A percentile compares a stretch with the other conserved stretches of the same genome.
phyloP scores from a whole-genome alignment of 1,140 invertebrate species.

The Aphelinus atriplicis region DNA sequence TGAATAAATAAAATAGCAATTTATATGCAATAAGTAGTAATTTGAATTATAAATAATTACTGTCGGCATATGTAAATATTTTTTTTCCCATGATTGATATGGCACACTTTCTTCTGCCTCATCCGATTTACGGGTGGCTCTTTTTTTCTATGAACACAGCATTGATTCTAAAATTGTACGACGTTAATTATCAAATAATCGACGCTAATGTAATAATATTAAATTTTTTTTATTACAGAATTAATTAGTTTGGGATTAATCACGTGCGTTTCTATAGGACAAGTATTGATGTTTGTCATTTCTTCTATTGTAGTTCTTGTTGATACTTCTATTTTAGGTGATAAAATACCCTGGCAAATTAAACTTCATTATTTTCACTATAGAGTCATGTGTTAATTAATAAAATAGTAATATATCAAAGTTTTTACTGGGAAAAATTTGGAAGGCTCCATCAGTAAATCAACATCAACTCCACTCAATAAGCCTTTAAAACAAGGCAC shows the following conservation, averaged over 20 bases:
- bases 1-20: background rate
- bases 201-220: conserved; percentile 37
- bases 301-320: conserved; percentile 69
- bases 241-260: conserved; percentile 63
- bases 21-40: background rate
- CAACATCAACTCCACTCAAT: conserved; percentile 68
- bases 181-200: conserved; percentile 1
- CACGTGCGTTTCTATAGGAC: conserved; percentile 39
- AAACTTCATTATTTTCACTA: background rate
- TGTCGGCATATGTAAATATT: conserved; percentile 36
- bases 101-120: conserved; percentile 60
- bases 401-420: background rate
- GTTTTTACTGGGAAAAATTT: conserved; percentile 71
- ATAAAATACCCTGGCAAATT: conserved; percentile 67
- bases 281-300: conserved; percentile 51
- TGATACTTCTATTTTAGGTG: conserved; percentile 70
- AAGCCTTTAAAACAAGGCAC: conserved; percentile 61
- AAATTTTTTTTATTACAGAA: conserved; percentile 44
- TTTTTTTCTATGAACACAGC: conserved; percentile 26
- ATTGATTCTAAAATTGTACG: conserved; percentile 36
- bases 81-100: conserved; percentile 47
- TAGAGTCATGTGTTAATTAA: background rate
- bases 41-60: conserved; percentile 41
- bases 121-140: conserved; percentile 41
- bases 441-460: conserved; percentile 74